Percentiles rank a stretch among this genome's conserved stretches.
Conservation (phyloP, 2,113 vertebrate species). For the Cyrtonyx montezumae region DNA sequence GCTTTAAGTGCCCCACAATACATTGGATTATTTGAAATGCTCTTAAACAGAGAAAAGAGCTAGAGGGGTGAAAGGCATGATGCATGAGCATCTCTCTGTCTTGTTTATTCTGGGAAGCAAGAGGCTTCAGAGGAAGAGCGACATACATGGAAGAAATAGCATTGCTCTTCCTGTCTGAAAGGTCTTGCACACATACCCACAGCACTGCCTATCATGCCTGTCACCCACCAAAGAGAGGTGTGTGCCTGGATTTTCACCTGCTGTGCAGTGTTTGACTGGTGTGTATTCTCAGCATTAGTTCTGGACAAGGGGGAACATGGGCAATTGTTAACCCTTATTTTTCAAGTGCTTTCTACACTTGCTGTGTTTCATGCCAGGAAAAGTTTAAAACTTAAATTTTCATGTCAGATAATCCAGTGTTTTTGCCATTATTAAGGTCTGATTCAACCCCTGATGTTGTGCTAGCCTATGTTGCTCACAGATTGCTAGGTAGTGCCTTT, state of each 20-base stretch:
- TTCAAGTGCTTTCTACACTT: not conserved
- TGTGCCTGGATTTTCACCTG: not conserved
- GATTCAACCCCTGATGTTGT: not conserved
- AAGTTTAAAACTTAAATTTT: not conserved
- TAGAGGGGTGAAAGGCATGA: not conserved
- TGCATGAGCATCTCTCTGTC: not conserved
- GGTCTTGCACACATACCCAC: rapidly evolving
- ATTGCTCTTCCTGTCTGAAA: not conserved
- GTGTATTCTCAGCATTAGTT: not conserved
- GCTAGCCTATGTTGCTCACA: not conserved
- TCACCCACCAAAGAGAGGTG: too few relatives aligned
- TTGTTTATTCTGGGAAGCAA: not conserved
- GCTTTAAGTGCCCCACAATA: not conserved
- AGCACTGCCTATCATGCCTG: not conserved
- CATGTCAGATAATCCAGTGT: not conserved
- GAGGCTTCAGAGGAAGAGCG: not conserved
- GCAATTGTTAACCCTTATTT: not conserved
- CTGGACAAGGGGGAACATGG: not conserved
- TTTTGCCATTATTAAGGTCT: not conserved
- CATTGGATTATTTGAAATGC: not conserved
- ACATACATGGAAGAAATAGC: not conserved
- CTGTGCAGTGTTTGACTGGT: not conserved
- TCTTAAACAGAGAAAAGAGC: not conserved
- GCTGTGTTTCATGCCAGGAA: not conserved
- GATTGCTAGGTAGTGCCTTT: not conserved